Conservation (phyloP, 2,797 vertebrate species). For the Sarcoramphus papa region DNA sequence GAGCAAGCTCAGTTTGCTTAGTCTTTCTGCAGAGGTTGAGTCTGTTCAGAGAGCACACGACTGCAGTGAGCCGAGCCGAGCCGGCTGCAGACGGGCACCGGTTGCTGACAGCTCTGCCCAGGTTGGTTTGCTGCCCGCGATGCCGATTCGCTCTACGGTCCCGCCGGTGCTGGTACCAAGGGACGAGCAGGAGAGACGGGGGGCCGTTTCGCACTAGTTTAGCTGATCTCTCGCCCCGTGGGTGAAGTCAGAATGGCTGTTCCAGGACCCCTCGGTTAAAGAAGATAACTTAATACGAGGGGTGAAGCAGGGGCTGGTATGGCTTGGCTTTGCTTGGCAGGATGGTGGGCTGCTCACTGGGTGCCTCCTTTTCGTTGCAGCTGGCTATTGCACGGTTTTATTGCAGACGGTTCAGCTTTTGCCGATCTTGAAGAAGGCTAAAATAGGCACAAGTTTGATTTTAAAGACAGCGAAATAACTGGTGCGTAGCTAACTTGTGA, state of each 20-base stretch:
- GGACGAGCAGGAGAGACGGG: neutral
- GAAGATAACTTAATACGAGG: rapidly evolving
- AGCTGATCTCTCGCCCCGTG: neutral
- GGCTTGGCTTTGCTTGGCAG: neutral
- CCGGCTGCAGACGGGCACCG: neutral
- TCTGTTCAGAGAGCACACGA: rapidly evolving
- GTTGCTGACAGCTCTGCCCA: neutral
- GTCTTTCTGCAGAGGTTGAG: neutral
- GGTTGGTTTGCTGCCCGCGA: rapidly evolving
- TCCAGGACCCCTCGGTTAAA: neutral
- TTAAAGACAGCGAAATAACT: neutral
- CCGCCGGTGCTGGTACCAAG: rapidly evolving
- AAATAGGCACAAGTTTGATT: neutral
- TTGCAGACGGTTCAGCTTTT: neutral
- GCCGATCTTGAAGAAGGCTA: neutral
- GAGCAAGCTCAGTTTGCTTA: neutral
- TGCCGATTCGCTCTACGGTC: rapidly evolving
- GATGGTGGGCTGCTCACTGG: neutral
- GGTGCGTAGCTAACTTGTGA: neutral
- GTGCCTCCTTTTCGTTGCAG: neutral
- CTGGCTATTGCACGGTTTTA: rapidly evolving
- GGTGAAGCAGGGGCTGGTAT: neutral
- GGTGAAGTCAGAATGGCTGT: neutral
- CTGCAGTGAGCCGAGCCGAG: neutral
- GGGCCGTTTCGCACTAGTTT: rapidly evolving